Evolutionary conservation across 2,113 vertebrate genomes (phyloP), one percentile per base, ranked within the genome.

Genomic region (Morphnarchus princeps): DNA sequence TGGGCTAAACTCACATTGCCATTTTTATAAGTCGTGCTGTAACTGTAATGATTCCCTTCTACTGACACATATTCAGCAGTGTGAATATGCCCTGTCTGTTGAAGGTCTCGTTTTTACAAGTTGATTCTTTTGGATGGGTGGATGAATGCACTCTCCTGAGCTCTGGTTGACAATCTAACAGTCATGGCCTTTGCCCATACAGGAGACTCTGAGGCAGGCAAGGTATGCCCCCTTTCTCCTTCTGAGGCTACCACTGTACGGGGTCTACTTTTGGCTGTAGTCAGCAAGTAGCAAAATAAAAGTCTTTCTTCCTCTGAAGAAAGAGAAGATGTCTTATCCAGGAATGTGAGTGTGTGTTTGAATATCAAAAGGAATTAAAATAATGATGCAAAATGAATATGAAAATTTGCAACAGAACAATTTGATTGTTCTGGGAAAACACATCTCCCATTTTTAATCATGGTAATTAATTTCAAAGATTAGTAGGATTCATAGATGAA

Each of bases 381-480:
- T 95, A 88, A 90, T 71, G 54, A 76, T 86, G 58, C 1, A 4
- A 93, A 96, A 78, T 87, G 17, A 91, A 80, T 77, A 81, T 22
- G 71, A 93, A 82, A 63, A 93, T 91, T 94, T 1, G 3, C 62
- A 80, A 34, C 50, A 83, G 95, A 91, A 81, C 7, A 52, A 90
- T 86, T 89, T 96, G 90, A 97, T 97, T 97, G 96, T 93, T 96
- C 91, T 86, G 97, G 95, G 89, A 96, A 95, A 96, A 95, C 54
- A 81, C 42, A 88, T 93, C 82, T 95, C 93, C 89, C 84, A 55
- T 82, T 95, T 96, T 97, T 94, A 94, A 97, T 96, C 82, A 93
- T 85, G 47, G 74, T 90, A 96, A 96, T 97, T 97, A 96, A 97
- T 97, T 97, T 96, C 82, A 93, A 95, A 93, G 91, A 94, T 96